A percentile compares a stretch with the other conserved stretches of the same genome.
Conservation (phyloP, 2,888 invertebrate genomes). For the Clusia tigrina region DNA sequence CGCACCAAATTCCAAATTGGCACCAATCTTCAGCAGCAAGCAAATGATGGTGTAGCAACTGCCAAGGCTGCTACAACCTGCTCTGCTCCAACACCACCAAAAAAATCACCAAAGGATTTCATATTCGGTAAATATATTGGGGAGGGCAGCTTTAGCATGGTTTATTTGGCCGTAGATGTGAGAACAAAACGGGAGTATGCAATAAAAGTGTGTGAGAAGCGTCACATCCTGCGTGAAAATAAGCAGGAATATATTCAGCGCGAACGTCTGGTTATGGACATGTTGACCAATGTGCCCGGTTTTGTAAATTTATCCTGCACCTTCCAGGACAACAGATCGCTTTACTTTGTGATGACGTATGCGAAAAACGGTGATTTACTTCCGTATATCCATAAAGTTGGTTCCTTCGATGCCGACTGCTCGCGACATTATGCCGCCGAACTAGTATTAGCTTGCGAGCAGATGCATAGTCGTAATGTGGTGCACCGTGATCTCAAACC, state of each 20-base stretch:
- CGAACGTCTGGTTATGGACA: slow-evolving; percentile 93
- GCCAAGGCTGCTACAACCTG: too few species aligned
- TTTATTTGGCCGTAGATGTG: slow-evolving; percentile 92
- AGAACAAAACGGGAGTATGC: slow-evolving; percentile 91
- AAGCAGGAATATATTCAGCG: slow-evolving; percentile 92
- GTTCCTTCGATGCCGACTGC: slow-evolving; percentile 87
- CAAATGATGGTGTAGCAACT: too few species aligned
- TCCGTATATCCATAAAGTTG: slow-evolving; percentile 88
- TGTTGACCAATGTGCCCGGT: slow-evolving; percentile 83
- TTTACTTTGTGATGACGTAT: slow-evolving; percentile 95
- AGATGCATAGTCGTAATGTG: slow-evolving; percentile 86
- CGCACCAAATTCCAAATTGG: slow-evolving; percentile 35
- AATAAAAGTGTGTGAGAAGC: slow-evolving; percentile 98
- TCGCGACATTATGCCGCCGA: slow-evolving; percentile 95
- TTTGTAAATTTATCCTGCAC: slow-evolving; percentile 95
- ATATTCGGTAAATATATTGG: slow-evolving; percentile 95
- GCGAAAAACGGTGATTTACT: slow-evolving; percentile 95
- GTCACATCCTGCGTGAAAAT: slow-evolving; percentile 89
- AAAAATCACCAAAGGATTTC: slow-evolving; percentile 79
- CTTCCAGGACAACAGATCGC: slow-evolving; percentile 91
- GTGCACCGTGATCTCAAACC: slow-evolving; percentile 98
- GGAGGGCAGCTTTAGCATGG: slow-evolving; percentile 97
- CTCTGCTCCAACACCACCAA: slow-evolving; percentile 44
- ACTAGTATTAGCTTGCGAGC: slow-evolving; percentile 88
- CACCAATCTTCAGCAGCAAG: too few species aligned